Base-by-base conservation (phyloP, 1,140 invertebrate genomes). In the Drosophila ohnishii region DNA sequence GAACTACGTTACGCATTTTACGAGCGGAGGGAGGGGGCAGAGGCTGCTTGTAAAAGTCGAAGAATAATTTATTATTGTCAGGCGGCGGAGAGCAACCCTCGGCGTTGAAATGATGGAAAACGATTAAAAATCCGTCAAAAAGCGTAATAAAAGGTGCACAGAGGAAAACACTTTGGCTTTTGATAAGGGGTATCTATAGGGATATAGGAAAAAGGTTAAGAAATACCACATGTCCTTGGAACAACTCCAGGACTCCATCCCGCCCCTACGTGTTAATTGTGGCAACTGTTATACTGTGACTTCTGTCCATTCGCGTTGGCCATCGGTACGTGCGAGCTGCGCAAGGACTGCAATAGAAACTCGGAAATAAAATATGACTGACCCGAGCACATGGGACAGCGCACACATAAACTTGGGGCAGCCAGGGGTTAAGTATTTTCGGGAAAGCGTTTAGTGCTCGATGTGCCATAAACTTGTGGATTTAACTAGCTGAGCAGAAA, bases 61-160 rank as follows among this genome's bases (percentile, higher is more conserved):
- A 85, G 45, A 50, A 85, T 82, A 87, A 85, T 85, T 85, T 85
- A 85, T 85, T 81, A 85, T 85, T 86, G 82, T 78, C 82, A 86
- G 78, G 57, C 45, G 47, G 30, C 30, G 42, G 57, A 44, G 39
- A 51, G 70, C 60, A 39, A 62, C 71, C 75, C 75, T 51, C 22
- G 16, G 35, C 16, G 50, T 37, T 65, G 42, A 81, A 75, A 70
- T 74, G 61, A 80, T 80, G 73, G 53, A 75, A 74, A 82, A 56
- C 78, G 82, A 65, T 75, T 72, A 72, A 72, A 59, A 73, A 64
- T 60, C 42, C 62, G 75, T 85, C 77, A 51, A 75, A 86, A 81
- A 75, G 25, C 16, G 59, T 75, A 71, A 75, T 77, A 81, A 80
- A 69, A 56, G 55, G 11, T 42, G 48, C 40, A 65, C 14, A n/a